A percentile compares a stretch with the other conserved stretches of the same genome.
These are phyloP conservation scores for Myiopsitta monachus DNA, from an alignment of 2,113 vertebrate genomes.

Conservation along the genomic window DNA sequence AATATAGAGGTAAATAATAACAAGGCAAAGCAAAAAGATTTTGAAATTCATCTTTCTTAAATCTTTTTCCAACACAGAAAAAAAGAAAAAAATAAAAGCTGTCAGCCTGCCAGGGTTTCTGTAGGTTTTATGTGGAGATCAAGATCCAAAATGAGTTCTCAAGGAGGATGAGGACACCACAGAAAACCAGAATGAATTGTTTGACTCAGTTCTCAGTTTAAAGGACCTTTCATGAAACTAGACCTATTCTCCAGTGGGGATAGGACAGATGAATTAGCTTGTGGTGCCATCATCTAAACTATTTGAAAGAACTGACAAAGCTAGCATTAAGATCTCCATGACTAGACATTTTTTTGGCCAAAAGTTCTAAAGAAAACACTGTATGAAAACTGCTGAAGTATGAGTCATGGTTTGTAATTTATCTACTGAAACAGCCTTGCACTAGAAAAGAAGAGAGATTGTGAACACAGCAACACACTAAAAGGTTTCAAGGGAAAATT, in stretches of 20 bases:
- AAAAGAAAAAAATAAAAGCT: neutral
- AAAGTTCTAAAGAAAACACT: neutral
- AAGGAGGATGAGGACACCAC: neutral
- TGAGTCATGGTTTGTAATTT: neutral
- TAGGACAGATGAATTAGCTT: neutral
- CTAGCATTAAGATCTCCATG: neutral
- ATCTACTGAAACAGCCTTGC: neutral
- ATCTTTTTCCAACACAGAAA: neutral
- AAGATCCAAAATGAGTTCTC: conserved; percentile 12
- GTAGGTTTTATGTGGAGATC: neutral
- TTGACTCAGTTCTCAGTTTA: neutral
- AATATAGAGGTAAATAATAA: neutral
- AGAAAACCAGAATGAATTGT: neutral
- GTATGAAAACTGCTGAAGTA: neutral
- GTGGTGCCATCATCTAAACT: neutral
- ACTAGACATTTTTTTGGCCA: neutral
- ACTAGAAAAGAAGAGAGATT: neutral
- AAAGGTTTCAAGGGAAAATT: neutral
- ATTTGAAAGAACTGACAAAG: neutral
- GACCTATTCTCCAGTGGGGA: neutral
- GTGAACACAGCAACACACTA: neutral
- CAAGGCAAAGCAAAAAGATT: neutral
- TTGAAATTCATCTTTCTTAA: neutral
- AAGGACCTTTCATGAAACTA: neutral
- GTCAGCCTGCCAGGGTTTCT: neutral